These are phyloP conservation scores for Morpho achilles DNA, from an alignment of 2,888 invertebrate species.

Conservation along the genomic window DNA sequence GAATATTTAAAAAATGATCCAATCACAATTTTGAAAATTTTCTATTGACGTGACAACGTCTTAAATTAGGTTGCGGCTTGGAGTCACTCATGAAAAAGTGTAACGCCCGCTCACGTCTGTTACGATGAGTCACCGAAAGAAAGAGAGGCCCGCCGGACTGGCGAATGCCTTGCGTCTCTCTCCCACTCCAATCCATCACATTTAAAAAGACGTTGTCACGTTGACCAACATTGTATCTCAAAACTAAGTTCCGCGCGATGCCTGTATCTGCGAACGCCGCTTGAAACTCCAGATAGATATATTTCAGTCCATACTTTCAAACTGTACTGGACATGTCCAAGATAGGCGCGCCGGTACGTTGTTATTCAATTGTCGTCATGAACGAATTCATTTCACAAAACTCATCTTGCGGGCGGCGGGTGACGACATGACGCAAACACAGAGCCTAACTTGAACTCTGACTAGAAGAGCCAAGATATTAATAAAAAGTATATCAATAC, in stretches of 20 bases:
- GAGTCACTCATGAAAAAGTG: no score
- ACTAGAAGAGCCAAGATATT: constrained; percentile 40
- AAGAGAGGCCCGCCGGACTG: no score
- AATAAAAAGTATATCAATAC: background rate
- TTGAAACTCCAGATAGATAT: constrained; percentile 7
- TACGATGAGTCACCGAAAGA: no score
- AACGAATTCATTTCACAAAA: constrained; percentile 76
- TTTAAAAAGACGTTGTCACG: no score
- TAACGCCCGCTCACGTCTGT: no score
- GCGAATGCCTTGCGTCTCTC: no score
- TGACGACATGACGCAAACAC: constrained; percentile 48
- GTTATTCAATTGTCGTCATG: constrained; percentile 58
- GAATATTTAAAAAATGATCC: no score
- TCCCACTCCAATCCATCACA: no score
- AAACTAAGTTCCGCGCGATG: background rate
- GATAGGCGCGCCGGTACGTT: constrained; percentile 37
- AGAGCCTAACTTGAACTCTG: constrained; percentile 23
- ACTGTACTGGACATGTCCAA: constrained; percentile 37
- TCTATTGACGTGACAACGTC: background rate
- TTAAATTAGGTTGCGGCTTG: no score
- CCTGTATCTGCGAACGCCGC: no score
- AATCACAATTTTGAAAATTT: no score
- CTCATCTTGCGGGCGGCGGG: constrained; percentile 67
- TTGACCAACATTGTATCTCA: background rate
- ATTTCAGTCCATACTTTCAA: constrained; percentile 31